Conservation (phyloP, 1,140 invertebrate species). For the Phymastichus coffea region DNA sequence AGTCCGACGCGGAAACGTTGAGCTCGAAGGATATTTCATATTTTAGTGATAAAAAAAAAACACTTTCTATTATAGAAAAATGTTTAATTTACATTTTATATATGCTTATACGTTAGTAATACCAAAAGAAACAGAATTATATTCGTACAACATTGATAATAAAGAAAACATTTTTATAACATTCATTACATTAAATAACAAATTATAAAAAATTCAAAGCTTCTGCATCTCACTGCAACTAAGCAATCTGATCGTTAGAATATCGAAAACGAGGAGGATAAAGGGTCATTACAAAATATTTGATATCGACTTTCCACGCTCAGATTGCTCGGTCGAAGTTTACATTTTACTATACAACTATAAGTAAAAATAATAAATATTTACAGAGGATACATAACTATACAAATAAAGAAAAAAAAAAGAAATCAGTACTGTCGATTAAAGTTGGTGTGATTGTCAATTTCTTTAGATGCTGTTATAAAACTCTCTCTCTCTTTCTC, state of each 20-base stretch:
- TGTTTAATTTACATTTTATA: slow-evolving; percentile 51
- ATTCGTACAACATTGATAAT: slow-evolving; percentile 51
- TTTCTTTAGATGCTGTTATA: slow-evolving; percentile 34
- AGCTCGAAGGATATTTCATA: not conserved
- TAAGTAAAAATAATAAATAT: slow-evolving; percentile 55
- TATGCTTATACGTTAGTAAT: slow-evolving; percentile 54
- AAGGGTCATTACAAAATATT: not conserved
- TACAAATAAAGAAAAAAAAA: slow-evolving; percentile 34
- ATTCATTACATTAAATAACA: slow-evolving; percentile 57
- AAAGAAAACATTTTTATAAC: slow-evolving; percentile 51
- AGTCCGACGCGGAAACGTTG: not conserved
- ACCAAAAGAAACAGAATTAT: slow-evolving; percentile 52
- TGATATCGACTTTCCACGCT: slow-evolving; percentile 8
- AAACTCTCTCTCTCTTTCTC: slow-evolving; percentile 25
- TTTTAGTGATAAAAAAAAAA: slow-evolving; percentile 8
- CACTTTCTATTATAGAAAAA: slow-evolving; percentile 47
- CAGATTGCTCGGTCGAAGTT: slow-evolving; percentile 31
- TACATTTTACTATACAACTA: slow-evolving; percentile 34
- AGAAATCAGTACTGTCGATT: slow-evolving; percentile 46
- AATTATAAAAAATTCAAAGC: slow-evolving; percentile 53
- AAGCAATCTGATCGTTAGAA: slow-evolving; percentile 5
- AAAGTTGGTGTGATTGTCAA: slow-evolving; percentile 49
- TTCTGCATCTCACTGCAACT: slow-evolving; percentile 31
- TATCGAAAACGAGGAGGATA: not conserved
- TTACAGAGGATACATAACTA: slow-evolving; percentile 44